Conservation (phyloP, 2,888 invertebrate genomes). For the Lasiommata megera region DNA sequence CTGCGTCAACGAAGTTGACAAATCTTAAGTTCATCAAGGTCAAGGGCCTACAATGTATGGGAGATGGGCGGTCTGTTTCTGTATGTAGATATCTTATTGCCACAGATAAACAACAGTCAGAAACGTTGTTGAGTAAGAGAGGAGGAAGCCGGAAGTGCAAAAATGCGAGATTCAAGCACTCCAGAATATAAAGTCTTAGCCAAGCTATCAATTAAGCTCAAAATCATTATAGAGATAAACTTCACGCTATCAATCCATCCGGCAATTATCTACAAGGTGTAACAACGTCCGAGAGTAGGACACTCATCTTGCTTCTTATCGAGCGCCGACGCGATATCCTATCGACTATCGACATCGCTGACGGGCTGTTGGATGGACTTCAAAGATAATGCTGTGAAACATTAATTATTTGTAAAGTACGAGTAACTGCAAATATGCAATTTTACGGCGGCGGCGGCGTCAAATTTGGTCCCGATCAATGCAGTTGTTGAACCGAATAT, state of each 20-base stretch:
- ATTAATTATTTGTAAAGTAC: conserved; percentile 23
- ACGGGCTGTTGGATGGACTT: conserved; percentile 23
- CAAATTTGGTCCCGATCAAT: too few relatives aligned
- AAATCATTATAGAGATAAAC: background rate
- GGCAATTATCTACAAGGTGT: conserved; percentile 14
- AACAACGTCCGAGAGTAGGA: conserved; percentile 17
- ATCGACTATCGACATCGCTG: conserved; percentile 24
- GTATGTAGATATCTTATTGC: too few relatives aligned
- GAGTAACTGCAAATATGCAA: too few relatives aligned
- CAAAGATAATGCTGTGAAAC: conserved; percentile 22
- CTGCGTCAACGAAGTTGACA: too few relatives aligned
- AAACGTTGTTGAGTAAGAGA: too few relatives aligned
- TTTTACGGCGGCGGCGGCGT: too few relatives aligned
- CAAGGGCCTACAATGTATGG: too few relatives aligned
- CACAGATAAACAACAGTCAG: too few relatives aligned
- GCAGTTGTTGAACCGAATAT: too few relatives aligned
- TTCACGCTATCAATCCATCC: conserved; percentile 16
- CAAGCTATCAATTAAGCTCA: background rate
- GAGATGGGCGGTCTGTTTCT: too few relatives aligned
- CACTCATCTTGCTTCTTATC: conserved; percentile 25
- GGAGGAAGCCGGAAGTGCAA: too few relatives aligned
- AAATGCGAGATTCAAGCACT: background rate
- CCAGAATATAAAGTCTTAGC: background rate
- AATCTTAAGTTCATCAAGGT: too few relatives aligned
- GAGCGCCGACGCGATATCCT: conserved; percentile 18